A percentile compares a stretch with the other conserved stretches of the same genome.
phyloP scores from a whole-genome alignment of 2,888 invertebrate species.

The Scelioninae gen. 1 region DNA sequence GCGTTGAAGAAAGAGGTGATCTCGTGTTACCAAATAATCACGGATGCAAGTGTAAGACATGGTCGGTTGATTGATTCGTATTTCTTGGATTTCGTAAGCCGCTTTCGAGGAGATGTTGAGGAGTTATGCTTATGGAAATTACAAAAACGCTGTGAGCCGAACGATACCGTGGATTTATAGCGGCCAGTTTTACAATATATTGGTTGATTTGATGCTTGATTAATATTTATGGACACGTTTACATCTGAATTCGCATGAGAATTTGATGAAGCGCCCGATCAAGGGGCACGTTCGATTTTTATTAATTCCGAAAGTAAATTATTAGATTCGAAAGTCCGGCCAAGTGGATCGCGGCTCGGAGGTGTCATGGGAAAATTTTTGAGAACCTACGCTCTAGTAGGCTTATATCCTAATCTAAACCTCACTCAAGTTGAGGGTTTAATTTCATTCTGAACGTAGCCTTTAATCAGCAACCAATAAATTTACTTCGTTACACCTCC shows the following conservation, averaged over 20 bases:
- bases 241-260: slow-evolving; percentile 57
- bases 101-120: slow-evolving; percentile 56
- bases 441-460: slow-evolving; percentile 68
- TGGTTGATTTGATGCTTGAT: slow-evolving; percentile 65
- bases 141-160: slow-evolving; percentile 58
- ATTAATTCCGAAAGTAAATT: slow-evolving; percentile 55
- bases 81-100: slow-evolving; percentile 63
- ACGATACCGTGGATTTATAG: slow-evolving; percentile 59
- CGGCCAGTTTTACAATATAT: slow-evolving; percentile 62
- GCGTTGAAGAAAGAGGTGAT: neutral
- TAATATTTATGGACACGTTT: slow-evolving; percentile 65
- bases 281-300: slow-evolving; percentile 43
- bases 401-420: neutral
- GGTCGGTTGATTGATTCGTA: slow-evolving; percentile 61
- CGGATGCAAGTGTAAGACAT: slow-evolving; percentile 48
- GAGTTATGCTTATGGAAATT: slow-evolving; percentile 65
- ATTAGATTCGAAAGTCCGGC: slow-evolving; percentile 38
- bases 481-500: slow-evolving; percentile 8
- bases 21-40: slow-evolving; percentile 58
- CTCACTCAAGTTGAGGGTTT: slow-evolving; percentile 57
- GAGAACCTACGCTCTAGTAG: neutral
- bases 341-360: slow-evolving; percentile 10
- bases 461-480: slow-evolving; percentile 77
- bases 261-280: slow-evolving; percentile 46
- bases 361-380: slow-evolving; percentile 49